Base-by-base conservation (phyloP, 2,888 invertebrate species). In the Alloscopus bannaensis region DNA sequence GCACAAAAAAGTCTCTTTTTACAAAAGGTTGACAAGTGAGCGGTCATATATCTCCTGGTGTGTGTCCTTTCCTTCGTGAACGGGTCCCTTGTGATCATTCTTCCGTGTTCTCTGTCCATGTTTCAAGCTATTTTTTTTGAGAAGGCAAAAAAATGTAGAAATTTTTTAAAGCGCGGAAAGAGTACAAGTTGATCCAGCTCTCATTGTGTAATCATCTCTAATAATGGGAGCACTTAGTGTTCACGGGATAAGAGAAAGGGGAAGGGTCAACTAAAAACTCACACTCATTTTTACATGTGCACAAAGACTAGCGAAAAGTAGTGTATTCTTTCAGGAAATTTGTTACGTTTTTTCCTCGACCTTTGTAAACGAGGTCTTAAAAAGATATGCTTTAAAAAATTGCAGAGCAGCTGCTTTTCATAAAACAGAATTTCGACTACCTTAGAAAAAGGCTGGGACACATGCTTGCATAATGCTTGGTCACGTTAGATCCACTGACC, bases 21-120 rank as follows among this genome's bases (percentile, higher is more conserved):
- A 65, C 62, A 76, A 69, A 65, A 76, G 76, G 76, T 76, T 76
- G 76, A 76, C 76, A 76, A 76, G 76, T 76, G 66, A 76, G 69
- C 28, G 75, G 75, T 60, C 68, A 68, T 75, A 75, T 75, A 75
- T 75, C 68, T 75, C 75, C 65, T 68, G 60, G 47, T 75, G 72
- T 72, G 75, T 75, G 75, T 75, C 75, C 75, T 75, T 75, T 68
- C 50, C 36, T 59, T 66, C 31, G 13, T 72, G 52, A 42, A 20
- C 65, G 64, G 47, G 47, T 69, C 62, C 68, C 64, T 69, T 76
- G 62, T 50, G 76, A 69, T 42, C 68, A n/a, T 57, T 73, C 40
- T 36, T 69, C 68, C 29, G 55, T 20, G 20, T 66, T 68, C 40
- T 52, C 40, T 16, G 59, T 18, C 36, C 36, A n/a, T 29, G 18